Conservation (phyloP, 2,113 vertebrate genomes). For the Neogobius melanostomus region DNA sequence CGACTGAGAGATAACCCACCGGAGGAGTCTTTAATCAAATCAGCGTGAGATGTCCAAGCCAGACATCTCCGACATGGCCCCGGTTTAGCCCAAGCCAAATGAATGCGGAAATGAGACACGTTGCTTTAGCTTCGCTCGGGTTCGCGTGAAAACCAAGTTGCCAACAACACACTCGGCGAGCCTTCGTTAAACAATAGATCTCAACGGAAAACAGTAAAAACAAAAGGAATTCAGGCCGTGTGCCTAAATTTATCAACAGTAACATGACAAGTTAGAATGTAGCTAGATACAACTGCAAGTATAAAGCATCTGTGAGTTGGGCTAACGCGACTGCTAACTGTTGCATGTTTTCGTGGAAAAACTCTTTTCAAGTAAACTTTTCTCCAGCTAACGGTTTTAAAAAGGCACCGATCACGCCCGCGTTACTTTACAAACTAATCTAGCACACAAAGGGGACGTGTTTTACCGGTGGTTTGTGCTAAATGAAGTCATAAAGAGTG, state of each 20-base stretch:
- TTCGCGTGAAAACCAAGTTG: conserved; percentile 53
- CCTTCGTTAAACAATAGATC: conserved; percentile 10
- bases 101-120: conserved; percentile 79
- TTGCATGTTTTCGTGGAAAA: conserved; percentile 70
- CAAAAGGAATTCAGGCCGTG: not conserved
- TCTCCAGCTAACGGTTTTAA: not conserved
- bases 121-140: conserved; percentile 68
- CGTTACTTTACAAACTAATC: not conserved
- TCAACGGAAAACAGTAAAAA: not conserved
- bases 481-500: conserved; percentile 40
- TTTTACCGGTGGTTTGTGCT: not conserved
- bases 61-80: conserved; percentile 71
- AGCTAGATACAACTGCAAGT: too few relatives aligned
- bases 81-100: conserved; percentile 58
- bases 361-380: conserved; percentile 60
- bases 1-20: conserved; percentile 17
- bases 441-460: rapidly evolving
- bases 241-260: not conserved
- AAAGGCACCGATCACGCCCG: not conserved
- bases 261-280: too few relatives aligned
- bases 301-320: conserved; percentile 35
- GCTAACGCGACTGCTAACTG: conserved; percentile 65
- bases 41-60: conserved; percentile 40
- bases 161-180: conserved; percentile 34
- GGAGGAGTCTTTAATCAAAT: conserved; percentile 29